Percentiles rank a stretch among this genome's conserved stretches.
phyloP scores from a whole-genome alignment of 2,113 vertebrate genomes.

The Gracilinanus agilis region DNA sequence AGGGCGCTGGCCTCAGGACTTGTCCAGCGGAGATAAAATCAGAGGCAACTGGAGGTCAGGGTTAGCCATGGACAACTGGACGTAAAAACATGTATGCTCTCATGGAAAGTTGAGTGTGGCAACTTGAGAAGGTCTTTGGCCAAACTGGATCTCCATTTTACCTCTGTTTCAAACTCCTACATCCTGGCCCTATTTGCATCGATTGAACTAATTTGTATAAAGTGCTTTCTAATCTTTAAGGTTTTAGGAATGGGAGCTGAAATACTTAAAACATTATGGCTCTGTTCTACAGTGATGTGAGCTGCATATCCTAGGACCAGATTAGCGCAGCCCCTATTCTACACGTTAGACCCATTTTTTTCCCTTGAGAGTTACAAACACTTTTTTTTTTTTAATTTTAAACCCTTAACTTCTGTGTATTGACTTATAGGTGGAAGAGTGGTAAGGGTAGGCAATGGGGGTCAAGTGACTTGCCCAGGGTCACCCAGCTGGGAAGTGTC shows the following conservation, averaged over 20 bases:
- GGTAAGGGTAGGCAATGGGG: no score
- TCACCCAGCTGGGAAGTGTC: no score
- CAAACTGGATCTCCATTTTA: neutral
- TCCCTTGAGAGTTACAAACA: neutral
- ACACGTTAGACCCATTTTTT: neutral
- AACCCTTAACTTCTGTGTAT: no score
- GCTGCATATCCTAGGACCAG: neutral
- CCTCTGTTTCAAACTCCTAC: neutral
- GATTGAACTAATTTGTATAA: neutral
- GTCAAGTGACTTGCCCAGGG: no score
- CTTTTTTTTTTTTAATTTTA: no score
- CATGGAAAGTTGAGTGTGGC: neutral
- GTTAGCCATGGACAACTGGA: neutral
- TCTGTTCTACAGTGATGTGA: neutral
- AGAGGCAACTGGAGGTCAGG: neutral
- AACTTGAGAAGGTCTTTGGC: neutral
- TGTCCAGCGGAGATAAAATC: neutral
- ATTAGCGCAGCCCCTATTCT: neutral
- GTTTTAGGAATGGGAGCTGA: neutral
- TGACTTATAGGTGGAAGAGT: no score
- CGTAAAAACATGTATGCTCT: neutral
- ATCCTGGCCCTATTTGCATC: neutral
- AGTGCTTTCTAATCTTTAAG: neutral
- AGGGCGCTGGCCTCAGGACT: neutral
- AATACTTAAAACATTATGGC: neutral